Evolutionary conservation across 2,113 vertebrate species (phyloP).

Genomic region (Gavia stellata): DNA sequence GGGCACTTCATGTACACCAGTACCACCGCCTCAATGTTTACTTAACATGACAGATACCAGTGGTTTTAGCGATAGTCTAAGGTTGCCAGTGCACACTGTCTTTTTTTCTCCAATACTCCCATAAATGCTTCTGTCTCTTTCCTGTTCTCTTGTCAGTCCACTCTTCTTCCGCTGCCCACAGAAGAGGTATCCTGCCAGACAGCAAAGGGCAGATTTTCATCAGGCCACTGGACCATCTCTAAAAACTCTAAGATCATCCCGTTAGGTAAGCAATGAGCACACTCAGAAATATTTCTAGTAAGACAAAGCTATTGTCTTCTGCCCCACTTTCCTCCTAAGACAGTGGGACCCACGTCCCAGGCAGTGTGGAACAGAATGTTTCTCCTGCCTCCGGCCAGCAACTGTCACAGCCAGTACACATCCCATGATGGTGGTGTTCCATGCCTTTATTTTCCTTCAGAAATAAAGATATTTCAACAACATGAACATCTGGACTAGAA

Average conservation of each 20-base stretch:
- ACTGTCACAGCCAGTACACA: not conserved
- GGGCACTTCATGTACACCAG: not conserved
- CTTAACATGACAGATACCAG: not conserved
- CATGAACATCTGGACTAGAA: slow-evolving; percentile 20
- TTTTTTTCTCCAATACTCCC: not conserved
- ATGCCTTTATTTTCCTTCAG: not conserved
- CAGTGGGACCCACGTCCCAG: not conserved
- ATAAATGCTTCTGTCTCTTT: not conserved
- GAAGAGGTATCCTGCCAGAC: not conserved
- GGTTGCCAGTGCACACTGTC: not conserved
- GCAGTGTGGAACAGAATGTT: not conserved
- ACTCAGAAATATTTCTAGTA: not conserved
- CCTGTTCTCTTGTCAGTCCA: not conserved
- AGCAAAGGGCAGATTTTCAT: not conserved
- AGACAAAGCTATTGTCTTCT: not conserved
- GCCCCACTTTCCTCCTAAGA: not conserved
- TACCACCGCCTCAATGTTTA: not conserved
- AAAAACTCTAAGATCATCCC: not conserved
- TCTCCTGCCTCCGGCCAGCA: not conserved
- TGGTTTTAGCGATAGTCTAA: not conserved
- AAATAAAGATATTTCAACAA: slow-evolving; percentile 34
- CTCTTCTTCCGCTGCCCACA: not conserved
- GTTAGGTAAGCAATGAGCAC: not conserved
- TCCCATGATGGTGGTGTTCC: not conserved
- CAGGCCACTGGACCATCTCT: not conserved